Base-by-base conservation (phyloP, 2,888 invertebrate species). In the Acleris laterana region DNA sequence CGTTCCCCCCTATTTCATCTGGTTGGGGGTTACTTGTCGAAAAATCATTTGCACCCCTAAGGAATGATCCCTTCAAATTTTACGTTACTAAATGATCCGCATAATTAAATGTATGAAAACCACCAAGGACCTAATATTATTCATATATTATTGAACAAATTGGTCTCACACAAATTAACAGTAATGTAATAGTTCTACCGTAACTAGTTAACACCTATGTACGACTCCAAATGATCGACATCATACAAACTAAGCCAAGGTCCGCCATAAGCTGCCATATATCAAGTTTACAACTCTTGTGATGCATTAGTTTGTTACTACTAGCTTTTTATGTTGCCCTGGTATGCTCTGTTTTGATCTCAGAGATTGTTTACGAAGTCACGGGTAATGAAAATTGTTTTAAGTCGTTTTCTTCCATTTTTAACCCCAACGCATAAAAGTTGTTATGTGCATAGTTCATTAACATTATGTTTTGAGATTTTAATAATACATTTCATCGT, bases 201-300 rank as follows among this genome's bases (percentile, higher is more conserved):
- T 32, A 32, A 32, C 32, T 11, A n/a, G n/a, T n/a, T n/a, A 32
- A 9, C 11, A 32, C 32, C 9, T 11, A 3, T 32, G 5, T 58
- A 25, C 44, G 22, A 55, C 32, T 58, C 46, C 53, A 48, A 52
- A 48, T 42, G 55, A 60, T 65, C 42, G 20, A 57, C 32, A 50
- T 51, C 32, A 44, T 56, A n/a, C 20, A 48, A 64, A 60, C 56
- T 52, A 52, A 63, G 68, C 57, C 68, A 68, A 68, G 68, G 68
- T 9, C 60, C 19, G 20, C 61, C 68, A 63, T 68, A 60, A 63
- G 63, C 53, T 42, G 63, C 42, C 44, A 60, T 60, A 60, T 60
- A 65, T 65, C 50, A 48, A 48, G 55, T 65, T 65, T 65, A 65
- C 28, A 49, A 50, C 65, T 56, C 19, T 32, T 22, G 44, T 50